These are phyloP conservation scores for Acrocephalus arundinaceus DNA, from an alignment of 2,113 vertebrate genomes.

Conservation along the genomic window DNA sequence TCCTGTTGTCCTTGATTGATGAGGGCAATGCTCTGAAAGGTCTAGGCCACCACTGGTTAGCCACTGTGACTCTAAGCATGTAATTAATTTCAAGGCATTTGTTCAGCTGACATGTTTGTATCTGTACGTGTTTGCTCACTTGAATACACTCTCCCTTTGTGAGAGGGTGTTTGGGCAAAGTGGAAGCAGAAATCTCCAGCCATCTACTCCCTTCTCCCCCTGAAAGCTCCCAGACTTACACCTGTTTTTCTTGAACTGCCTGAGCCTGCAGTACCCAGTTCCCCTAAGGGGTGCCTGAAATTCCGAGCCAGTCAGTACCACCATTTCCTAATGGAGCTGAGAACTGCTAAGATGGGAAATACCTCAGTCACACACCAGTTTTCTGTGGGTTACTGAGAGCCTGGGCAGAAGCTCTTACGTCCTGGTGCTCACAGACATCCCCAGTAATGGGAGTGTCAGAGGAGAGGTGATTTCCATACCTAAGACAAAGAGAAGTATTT, in stretches of 20 bases:
- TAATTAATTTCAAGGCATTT: not conserved
- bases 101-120: not conserved
- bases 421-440: not conserved
- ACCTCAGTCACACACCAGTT: not conserved
- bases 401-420: not conserved
- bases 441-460: not conserved
- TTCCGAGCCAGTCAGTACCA: not conserved
- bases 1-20: not conserved
- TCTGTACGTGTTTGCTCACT: not conserved
- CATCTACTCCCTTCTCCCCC: not conserved
- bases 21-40: not conserved
- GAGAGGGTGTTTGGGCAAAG: not conserved
- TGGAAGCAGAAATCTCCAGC: rapidly evolving
- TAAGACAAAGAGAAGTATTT: not conserved
- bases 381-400: not conserved
- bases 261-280: not conserved
- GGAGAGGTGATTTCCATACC: not conserved
- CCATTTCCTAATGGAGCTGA: not conserved
- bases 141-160: not conserved
- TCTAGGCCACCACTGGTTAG: not conserved
- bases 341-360: not conserved
- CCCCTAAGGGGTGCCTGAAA: not conserved
- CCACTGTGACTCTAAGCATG: not conserved
- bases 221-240: not conserved
- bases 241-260: not conserved